These are phyloP conservation scores for Propithecus perrieri DNA, from an alignment of 2,797 vertebrate species.

Conservation along the genomic window DNA sequence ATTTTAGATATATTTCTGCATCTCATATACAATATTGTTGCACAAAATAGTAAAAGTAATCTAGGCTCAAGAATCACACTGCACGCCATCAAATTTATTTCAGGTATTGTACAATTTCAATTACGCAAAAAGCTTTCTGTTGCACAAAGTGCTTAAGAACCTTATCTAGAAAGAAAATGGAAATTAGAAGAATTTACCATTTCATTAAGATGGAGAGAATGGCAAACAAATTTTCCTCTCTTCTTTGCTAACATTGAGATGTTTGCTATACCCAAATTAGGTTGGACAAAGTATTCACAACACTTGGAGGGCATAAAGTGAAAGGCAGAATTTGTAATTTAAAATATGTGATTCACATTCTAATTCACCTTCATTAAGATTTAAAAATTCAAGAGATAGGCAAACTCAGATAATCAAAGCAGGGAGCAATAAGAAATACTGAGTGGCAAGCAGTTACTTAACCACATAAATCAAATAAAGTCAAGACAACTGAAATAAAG, in stretches of 20 bases:
- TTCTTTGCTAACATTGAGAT: slow-evolving; percentile 36
- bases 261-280: background rate
- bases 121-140: slow-evolving; percentile 4
- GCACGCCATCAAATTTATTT: slow-evolving; percentile 8
- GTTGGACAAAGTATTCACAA: slow-evolving; percentile 16
- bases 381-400: slow-evolving; percentile 50
- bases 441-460: slow-evolving; percentile 29
- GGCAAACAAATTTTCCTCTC: background rate
- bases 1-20: background rate
- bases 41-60: slow-evolving; percentile 42
- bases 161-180: background rate
- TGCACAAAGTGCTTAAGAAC: slow-evolving; percentile 38
- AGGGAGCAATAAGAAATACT: slow-evolving; percentile 15
- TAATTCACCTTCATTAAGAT: slow-evolving; percentile 55
- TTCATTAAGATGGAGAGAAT: slow-evolving; percentile 11
- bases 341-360: slow-evolving; percentile 33
- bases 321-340: slow-evolving; percentile 28
- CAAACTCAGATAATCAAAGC: slow-evolving; percentile 54
- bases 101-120: slow-evolving; percentile 29
- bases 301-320: background rate
- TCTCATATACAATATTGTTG: slow-evolving; percentile 12
- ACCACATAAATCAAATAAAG: slow-evolving; percentile 58
- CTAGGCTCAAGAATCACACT: slow-evolving; percentile 12
- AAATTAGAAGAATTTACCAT: slow-evolving; percentile 42
- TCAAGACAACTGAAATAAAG: slow-evolving; percentile 57